phyloP scores from a whole-genome alignment of 2,888 invertebrate genomes.

The Protodeltote pygarga region DNA sequence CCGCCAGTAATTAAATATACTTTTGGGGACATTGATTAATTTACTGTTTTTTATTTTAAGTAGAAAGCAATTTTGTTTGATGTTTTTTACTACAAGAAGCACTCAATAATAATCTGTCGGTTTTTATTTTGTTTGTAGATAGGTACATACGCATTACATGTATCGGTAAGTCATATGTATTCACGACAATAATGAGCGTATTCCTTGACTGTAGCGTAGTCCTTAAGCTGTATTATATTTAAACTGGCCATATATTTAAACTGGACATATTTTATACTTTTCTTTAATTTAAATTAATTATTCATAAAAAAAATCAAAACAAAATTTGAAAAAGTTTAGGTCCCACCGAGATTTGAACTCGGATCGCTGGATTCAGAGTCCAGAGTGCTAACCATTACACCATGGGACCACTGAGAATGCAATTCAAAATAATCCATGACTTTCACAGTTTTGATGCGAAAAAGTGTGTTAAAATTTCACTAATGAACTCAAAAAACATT shows the following conservation, averaged over 20 bases:
- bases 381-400: slow-evolving; percentile 93
- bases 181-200: too few relatives aligned
- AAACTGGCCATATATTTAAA: neutral
- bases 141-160: neutral
- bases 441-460: neutral
- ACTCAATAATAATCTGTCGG: slow-evolving; percentile 19
- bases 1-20: slow-evolving; percentile 43
- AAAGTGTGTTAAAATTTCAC: slow-evolving; percentile 10
- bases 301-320: neutral
- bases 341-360: slow-evolving; percentile 93
- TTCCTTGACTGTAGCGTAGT: too few relatives aligned
- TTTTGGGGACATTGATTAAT: slow-evolving; percentile 43
- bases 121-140: slow-evolving; percentile 9
- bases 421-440: neutral
- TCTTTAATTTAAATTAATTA: neutral
- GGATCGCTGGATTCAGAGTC: slow-evolving; percentile 93
- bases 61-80: slow-evolving; percentile 34
- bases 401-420: slow-evolving; percentile 85
- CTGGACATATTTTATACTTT: neutral
- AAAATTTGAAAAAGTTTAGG: slow-evolving; percentile 67
- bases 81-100: slow-evolving; percentile 26
- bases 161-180: too few relatives aligned
- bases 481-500: neutral
- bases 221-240: too few relatives aligned
- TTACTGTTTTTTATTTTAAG: slow-evolving; percentile 42